These are phyloP conservation scores for Sebastes trivittatus DNA, from an alignment of 2,797 vertebrate genomes.

Conservation along the genomic window DNA sequence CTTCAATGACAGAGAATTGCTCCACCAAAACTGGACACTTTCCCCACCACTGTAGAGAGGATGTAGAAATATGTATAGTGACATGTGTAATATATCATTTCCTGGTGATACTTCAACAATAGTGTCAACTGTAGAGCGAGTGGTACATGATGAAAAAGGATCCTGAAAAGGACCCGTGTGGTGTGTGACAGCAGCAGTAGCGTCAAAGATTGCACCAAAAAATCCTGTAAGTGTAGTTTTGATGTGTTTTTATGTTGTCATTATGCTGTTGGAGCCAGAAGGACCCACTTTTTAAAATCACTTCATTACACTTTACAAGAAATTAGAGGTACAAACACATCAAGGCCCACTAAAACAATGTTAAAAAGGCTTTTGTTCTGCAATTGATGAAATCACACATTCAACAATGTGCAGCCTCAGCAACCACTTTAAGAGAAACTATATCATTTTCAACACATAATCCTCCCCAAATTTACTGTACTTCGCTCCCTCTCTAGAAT, in stretches of 20 bases:
- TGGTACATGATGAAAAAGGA: conserved; percentile 24
- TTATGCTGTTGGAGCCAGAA: conserved; percentile 28
- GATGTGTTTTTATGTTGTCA: conserved; percentile 44
- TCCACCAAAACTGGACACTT: conserved; percentile 76
- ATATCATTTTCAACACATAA: conserved; percentile 43
- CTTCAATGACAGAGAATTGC: conserved; percentile 88
- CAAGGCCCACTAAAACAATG: conserved; percentile 2
- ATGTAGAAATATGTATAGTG: conserved; percentile 78
- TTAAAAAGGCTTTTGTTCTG: conserved; percentile 3
- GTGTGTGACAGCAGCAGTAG: conserved; percentile 63
- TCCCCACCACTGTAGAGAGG: conserved; percentile 66
- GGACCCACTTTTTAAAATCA: not conserved
- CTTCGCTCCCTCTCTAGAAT: conserved; percentile 21
- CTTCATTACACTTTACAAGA: conserved; percentile 15
- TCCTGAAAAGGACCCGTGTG: conserved; percentile 38
- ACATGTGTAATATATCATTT: conserved; percentile 78
- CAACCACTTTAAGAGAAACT: conserved; percentile 24
- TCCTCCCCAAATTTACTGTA: conserved; percentile 9
- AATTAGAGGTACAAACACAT: conserved; percentile 6
- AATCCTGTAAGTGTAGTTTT: conserved; percentile 61
- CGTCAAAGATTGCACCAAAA: conserved; percentile 74
- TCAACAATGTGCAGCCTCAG: conserved; percentile 34
- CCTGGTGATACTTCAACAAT: conserved; percentile 57
- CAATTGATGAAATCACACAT: conserved; percentile 41
- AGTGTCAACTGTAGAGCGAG: conserved; percentile 71